phyloP scores from a whole-genome alignment of 2,888 invertebrate species.

The Melanostoma mellinum region DNA sequence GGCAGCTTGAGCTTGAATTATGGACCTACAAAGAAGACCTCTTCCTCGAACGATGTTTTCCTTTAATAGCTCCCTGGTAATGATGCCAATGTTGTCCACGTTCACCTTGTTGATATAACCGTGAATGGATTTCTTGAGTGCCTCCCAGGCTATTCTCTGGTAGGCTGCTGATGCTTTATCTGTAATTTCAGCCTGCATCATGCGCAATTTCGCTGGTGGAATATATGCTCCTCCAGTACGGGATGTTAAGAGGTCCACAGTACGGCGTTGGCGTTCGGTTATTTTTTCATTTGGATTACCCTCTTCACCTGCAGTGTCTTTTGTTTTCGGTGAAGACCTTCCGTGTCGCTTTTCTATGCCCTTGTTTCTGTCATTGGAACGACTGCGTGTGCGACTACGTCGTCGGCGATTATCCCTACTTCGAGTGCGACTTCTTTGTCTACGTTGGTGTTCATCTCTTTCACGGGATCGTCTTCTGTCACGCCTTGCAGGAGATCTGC shows the following conservation, averaged over 20 bases:
- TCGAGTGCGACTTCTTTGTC: constrained; percentile 43
- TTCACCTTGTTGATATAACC: constrained; percentile 99
- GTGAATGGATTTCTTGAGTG: constrained; percentile 98
- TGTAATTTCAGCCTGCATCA: constrained; percentile 98
- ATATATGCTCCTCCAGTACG: constrained; percentile 98
- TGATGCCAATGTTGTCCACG: constrained; percentile 95
- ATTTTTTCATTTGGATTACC: constrained; percentile 78
- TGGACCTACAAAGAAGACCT: constrained; percentile 94
- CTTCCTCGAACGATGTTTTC: constrained; percentile 98
- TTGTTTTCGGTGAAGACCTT: constrained; percentile 64
- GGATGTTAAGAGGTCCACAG: constrained; percentile 88
- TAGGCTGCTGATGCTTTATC: constrained; percentile 97
- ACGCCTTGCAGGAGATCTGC: constrained; percentile 29
- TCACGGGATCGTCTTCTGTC: constrained; percentile 41
- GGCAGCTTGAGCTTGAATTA: constrained; percentile 98
- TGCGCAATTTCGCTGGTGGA: constrained; percentile 96
- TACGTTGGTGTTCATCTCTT: constrained; percentile 37
- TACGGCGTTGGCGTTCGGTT: constrained; percentile 80
- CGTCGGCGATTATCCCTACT: constrained; percentile 64
- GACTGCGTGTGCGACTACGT: constrained; percentile 70
- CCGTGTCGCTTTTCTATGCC: constrained; percentile 25
- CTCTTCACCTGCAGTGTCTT: constrained; percentile 75
- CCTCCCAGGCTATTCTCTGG: constrained; percentile 99
- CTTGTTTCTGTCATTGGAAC: constrained; percentile 39
- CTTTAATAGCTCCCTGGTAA: constrained; percentile 94